Evolutionary conservation across 2,113 vertebrate species (phyloP).

Genomic region (Cricetomys ansorgei): DNA sequence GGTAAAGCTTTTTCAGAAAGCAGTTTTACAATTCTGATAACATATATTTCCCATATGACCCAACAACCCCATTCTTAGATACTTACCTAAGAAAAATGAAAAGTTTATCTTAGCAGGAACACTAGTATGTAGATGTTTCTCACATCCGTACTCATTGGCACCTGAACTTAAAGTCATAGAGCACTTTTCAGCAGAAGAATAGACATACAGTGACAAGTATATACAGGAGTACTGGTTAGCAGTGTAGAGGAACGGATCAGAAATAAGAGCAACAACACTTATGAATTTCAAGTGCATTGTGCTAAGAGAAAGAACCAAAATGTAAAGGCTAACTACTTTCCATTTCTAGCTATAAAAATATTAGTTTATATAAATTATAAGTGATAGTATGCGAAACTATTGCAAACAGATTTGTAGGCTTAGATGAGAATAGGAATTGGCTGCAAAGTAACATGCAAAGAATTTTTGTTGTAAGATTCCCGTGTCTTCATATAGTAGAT

Average conservation of each 20-base stretch:
- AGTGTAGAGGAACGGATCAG: not conserved
- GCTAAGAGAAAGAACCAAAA: not conserved
- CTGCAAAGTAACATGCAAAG: not conserved
- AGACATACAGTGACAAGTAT: not conserved
- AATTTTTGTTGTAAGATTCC: not conserved
- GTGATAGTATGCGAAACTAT: not conserved
- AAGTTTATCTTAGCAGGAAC: not conserved
- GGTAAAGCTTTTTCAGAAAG: not conserved
- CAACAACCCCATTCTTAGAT: not conserved
- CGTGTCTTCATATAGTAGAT: not conserved
- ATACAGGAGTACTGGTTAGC: not conserved
- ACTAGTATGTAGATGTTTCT: not conserved
- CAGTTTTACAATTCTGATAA: not conserved
- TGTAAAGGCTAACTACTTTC: not conserved
- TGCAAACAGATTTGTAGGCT: not conserved
- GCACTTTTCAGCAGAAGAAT: not conserved
- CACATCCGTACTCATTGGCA: not conserved
- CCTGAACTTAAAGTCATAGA: not conserved
- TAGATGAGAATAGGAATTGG: not conserved
- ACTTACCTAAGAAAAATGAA: not conserved
- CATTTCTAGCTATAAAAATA: not conserved
- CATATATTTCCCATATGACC: not conserved
- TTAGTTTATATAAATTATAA: not conserved
- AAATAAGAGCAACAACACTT: accelerated
- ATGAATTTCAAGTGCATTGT: not conserved